A percentile compares a stretch with the other conserved stretches of the same genome.
phyloP scores from a whole-genome alignment of 2,797 vertebrate species.

The Clarias laeviceps region DNA sequence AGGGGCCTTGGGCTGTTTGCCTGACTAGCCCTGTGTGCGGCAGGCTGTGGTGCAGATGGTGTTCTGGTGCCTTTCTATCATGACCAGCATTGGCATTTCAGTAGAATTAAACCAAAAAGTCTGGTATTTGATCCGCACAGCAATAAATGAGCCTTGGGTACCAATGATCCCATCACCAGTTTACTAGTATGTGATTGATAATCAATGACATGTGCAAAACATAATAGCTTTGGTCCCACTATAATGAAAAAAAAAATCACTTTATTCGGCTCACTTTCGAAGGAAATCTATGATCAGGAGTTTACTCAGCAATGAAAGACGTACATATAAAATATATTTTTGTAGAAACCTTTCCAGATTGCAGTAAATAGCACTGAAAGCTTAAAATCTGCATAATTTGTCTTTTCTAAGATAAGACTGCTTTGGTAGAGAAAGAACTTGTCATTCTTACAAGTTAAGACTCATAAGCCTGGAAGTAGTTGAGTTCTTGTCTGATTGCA shows the following conservation, averaged over 20 bases:
- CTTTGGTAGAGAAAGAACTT: not conserved
- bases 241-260: not conserved
- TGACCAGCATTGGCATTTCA: no score
- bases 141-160: no score
- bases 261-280: not conserved
- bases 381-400: not conserved
- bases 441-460: not conserved
- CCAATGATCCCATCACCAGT: no score
- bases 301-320: not conserved
- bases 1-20: no score
- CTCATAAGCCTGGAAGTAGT: not conserved
- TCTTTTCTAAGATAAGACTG: not conserved
- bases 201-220: not conserved
- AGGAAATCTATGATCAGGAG: no score
- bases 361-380: not conserved
- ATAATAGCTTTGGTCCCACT: no score
- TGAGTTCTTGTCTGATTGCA: not conserved
- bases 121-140: no score
- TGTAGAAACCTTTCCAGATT: not conserved
- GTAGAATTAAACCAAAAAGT: no score
- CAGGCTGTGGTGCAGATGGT: no score
- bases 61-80: no score
- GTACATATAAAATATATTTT: not conserved
- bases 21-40: no score
- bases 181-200: no score